Percentiles rank a stretch among this genome's conserved stretches.
Evolutionary conservation across 2,888 invertebrate species (phyloP).

Genomic region (Pinctada fucata): DNA sequence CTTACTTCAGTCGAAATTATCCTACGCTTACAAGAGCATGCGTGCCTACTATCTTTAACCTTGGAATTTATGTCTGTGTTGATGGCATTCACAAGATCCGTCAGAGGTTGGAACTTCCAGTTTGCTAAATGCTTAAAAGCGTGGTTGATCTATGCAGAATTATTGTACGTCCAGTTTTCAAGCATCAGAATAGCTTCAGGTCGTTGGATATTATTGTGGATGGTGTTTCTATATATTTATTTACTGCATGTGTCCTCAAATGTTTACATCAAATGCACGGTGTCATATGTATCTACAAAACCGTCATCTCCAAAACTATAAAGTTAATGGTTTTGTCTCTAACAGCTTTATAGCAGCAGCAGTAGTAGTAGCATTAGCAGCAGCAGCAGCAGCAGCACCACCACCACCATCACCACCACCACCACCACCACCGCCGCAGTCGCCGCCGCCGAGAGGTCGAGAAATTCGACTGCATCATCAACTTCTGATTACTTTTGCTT

Average conservation of each 20-base stretch:
- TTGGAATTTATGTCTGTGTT: neutral
- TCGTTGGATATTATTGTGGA: constrained; percentile 6
- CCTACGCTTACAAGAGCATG: neutral
- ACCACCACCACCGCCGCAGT: no score
- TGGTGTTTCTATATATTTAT: neutral
- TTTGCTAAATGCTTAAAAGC: constrained; percentile 1
- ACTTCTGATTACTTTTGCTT: constrained; percentile 11
- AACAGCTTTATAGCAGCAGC: neutral
- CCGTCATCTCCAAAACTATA: constrained; percentile 6
- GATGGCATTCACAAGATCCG: neutral
- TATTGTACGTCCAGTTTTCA: constrained; percentile 15
- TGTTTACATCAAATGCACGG: constrained; percentile 1
- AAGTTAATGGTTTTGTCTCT: neutral
- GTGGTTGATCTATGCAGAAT: constrained; percentile 18
- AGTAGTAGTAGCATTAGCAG: no score
- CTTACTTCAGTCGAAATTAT: neutral
- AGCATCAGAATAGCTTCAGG: neutral
- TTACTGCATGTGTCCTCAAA: neutral
- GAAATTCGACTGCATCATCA: constrained; percentile 5
- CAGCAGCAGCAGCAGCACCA: no score
- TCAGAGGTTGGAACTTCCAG: constrained; percentile 4
- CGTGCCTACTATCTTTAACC: neutral
- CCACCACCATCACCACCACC: no score
- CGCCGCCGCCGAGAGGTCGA: no score
- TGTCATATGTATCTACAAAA: constrained; percentile 4